Conservation (phyloP, 2,888 invertebrate genomes). For the Cyrtodaria siliqua region DNA sequence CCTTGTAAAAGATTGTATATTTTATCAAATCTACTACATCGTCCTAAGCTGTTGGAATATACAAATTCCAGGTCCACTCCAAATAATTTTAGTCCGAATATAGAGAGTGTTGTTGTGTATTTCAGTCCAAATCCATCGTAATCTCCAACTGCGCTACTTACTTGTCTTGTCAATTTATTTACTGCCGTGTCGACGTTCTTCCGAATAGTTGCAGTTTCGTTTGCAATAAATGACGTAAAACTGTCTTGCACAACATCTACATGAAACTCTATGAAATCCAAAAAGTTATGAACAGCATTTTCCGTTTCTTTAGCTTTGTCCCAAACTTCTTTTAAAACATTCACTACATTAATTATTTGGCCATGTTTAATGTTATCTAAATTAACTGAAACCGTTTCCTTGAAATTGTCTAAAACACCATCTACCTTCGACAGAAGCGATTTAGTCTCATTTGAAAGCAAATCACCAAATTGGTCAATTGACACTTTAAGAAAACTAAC, state of each 20-base stretch:
- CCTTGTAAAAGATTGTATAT: slow-evolving; percentile 38
- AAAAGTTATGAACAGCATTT: background rate
- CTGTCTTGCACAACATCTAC: slow-evolving; percentile 12
- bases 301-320: slow-evolving; percentile 1
- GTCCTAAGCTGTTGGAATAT: slow-evolving; percentile 20
- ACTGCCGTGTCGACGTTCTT: slow-evolving; percentile 1
- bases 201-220: slow-evolving; percentile 11
- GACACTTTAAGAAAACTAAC: background rate
- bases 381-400: background rate
- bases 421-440: background rate
- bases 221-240: slow-evolving; percentile 6
- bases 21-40: slow-evolving; percentile 43
- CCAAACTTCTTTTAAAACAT: slow-evolving; percentile 14
- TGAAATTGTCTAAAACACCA: background rate
- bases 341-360: background rate
- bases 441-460: background rate
- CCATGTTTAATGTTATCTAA: background rate
- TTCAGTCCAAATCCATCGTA: slow-evolving; percentile 41
- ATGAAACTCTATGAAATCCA: slow-evolving; percentile 11
- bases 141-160: background rate
- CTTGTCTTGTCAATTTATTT: background rate
- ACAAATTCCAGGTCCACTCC: slow-evolving; percentile 51
- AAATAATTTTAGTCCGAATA: slow-evolving; percentile 26
- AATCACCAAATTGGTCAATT: background rate
- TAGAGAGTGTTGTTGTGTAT: slow-evolving; percentile 4